These are phyloP conservation scores for Thaleichthys pacificus DNA, from an alignment of 2,797 vertebrate species.

Conservation along the genomic window DNA sequence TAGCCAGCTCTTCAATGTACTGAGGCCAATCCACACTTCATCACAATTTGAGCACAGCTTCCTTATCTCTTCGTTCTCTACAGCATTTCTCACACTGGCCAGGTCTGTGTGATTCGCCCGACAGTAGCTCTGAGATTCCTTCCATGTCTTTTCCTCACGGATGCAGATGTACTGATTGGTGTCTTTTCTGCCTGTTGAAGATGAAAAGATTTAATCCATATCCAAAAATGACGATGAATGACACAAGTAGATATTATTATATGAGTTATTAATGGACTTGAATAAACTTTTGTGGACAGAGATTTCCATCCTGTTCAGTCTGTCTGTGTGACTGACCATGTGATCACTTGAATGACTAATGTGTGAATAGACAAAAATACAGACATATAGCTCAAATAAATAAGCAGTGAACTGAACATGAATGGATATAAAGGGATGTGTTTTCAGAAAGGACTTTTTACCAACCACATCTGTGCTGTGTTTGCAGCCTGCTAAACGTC, in stretches of 20 bases:
- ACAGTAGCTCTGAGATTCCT: not conserved
- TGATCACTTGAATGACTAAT: too few species aligned
- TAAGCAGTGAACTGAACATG: too few species aligned
- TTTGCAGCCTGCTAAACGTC: too few species aligned
- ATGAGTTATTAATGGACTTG: not conserved
- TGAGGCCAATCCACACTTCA: not conserved
- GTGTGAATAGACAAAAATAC: too few species aligned
- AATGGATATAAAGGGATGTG: not conserved
- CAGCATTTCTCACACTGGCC: not conserved
- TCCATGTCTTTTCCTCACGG: rapidly evolving
- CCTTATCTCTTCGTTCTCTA: too few species aligned
- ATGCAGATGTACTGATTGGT: not conserved
- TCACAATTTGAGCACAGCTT: too few species aligned
- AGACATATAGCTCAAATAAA: too few species aligned
- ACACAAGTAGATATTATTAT: too few species aligned
- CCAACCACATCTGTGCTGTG: not conserved
- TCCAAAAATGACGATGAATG: too few species aligned
- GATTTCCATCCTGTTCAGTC: not conserved
- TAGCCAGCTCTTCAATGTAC: not conserved
- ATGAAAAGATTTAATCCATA: too few species aligned
- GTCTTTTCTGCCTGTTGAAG: not conserved
- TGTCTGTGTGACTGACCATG: not conserved
- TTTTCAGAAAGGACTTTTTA: not conserved
- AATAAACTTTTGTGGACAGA: not conserved
- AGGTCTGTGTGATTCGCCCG: not conserved